phyloP scores from a whole-genome alignment of 1,140 invertebrate species.

The Potamilus streckersoni region DNA sequence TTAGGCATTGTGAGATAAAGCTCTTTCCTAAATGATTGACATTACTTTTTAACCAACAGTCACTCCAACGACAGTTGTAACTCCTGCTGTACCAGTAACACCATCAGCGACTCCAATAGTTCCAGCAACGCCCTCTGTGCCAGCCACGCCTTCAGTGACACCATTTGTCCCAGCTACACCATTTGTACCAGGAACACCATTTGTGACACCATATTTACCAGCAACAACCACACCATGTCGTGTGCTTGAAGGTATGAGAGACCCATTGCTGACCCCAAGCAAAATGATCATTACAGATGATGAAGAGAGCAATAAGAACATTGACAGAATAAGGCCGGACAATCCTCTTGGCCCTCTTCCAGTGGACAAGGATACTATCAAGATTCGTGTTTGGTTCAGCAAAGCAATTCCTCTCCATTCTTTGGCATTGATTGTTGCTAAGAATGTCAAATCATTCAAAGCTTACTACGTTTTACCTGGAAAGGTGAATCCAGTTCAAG shows the following conservation, averaged over 20 bases:
- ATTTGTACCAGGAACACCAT: no score
- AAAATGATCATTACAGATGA: constrained; percentile 9
- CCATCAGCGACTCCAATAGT: constrained; percentile 3
- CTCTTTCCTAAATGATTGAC: no score
- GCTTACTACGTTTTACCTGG: constrained; percentile 4
- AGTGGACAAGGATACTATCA: constrained; percentile 2
- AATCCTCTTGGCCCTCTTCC: neutral
- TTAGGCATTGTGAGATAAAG: no score
- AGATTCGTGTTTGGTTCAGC: neutral
- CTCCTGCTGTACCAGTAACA: no score
- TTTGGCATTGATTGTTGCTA: neutral
- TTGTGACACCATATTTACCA: no score
- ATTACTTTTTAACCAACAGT: no score
- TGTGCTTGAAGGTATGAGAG: constrained; percentile 17
- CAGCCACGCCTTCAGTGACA: neutral
- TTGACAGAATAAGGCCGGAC: constrained; percentile 16
- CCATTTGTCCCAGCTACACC: no score
- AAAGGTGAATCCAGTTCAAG: neutral
- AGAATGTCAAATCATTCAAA: constrained; percentile 4
- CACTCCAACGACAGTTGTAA: no score
- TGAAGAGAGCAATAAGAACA: constrained; percentile 1
- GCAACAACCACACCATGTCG: constrained; percentile 2
- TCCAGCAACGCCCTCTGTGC: constrained; percentile 15
- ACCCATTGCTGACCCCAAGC: constrained; percentile 10
- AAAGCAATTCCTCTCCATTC: constrained; percentile 6